A percentile compares a stretch with the other conserved stretches of the same genome.
Evolutionary conservation across 2,888 invertebrate species (phyloP).

Genomic region (Pterobdella sp.): DNA sequence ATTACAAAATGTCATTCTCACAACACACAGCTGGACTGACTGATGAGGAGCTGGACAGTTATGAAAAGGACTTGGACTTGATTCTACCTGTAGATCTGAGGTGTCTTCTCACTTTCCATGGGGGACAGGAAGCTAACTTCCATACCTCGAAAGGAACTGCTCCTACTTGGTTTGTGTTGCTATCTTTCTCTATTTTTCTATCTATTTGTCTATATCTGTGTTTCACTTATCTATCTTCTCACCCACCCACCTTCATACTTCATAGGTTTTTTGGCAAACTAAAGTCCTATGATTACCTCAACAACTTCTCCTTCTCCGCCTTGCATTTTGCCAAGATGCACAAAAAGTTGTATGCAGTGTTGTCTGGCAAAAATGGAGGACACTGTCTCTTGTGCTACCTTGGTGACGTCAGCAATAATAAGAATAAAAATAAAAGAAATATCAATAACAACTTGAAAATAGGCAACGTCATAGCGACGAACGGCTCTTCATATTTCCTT

Average conservation of each 20-base stretch:
- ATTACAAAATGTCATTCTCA: no score
- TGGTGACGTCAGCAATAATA: neutral
- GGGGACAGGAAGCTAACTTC: neutral
- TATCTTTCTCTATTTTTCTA: no score
- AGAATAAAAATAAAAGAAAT: neutral
- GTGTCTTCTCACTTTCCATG: neutral
- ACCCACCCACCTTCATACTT: neutral
- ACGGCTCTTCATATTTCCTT: neutral
- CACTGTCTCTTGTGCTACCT: neutral
- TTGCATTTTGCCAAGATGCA: neutral
- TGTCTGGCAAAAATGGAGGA: neutral
- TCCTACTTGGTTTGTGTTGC: neutral
- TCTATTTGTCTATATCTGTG: no score
- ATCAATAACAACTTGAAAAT: neutral
- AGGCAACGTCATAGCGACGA: neutral
- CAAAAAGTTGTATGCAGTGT: neutral
- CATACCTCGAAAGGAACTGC: neutral
- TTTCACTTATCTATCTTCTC: neutral
- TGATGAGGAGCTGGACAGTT: neutral
- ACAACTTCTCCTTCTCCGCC: neutral
- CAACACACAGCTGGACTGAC: neutral
- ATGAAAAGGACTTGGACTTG: neutral
- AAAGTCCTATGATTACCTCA: neutral
- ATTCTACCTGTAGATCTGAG: neutral
- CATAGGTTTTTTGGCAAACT: constrained; percentile 6